A percentile compares a stretch with the other conserved stretches of the same genome.
Evolutionary conservation across 2,113 vertebrate genomes (phyloP).

Genomic region (Hyaena hyaena): DNA sequence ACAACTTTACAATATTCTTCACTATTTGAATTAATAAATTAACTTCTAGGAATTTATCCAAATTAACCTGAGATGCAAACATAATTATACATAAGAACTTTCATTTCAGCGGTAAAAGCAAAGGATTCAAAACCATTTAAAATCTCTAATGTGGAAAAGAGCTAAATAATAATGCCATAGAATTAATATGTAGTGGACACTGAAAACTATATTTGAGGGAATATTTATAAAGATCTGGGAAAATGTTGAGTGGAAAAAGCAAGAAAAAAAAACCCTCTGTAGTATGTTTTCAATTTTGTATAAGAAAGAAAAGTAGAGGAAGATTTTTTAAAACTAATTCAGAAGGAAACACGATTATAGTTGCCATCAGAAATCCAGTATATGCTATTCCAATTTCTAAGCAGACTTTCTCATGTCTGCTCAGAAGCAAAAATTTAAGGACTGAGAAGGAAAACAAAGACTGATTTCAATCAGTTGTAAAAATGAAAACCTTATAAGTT

Average conservation of each 20-base stretch:
- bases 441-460: conserved; percentile 32
- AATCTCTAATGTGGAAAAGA: not conserved
- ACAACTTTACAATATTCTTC: not conserved
- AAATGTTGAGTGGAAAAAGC: conserved; percentile 25
- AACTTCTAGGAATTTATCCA: not conserved
- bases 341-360: conserved; percentile 42
- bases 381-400: not conserved
- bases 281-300: conserved; percentile 60
- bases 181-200: not conserved
- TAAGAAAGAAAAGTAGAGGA: not conserved
- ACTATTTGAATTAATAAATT: conserved; percentile 28
- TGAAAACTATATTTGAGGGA: not conserved
- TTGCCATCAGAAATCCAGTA: conserved; percentile 9
- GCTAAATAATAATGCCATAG: not conserved
- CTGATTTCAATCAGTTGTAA: not conserved
- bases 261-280: not conserved
- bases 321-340: conserved; percentile 12
- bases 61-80: not conserved
- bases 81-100: conserved; percentile 7
- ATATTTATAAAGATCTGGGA: conserved; percentile 27
- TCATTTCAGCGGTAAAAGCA: not conserved
- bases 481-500: conserved; percentile 28
- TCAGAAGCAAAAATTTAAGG: not conserved
- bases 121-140: conserved; percentile 14
- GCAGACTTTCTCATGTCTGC: not conserved